Evolutionary conservation across 1,140 invertebrate genomes (phyloP).

Genomic region (Lasioglossum albipes): DNA sequence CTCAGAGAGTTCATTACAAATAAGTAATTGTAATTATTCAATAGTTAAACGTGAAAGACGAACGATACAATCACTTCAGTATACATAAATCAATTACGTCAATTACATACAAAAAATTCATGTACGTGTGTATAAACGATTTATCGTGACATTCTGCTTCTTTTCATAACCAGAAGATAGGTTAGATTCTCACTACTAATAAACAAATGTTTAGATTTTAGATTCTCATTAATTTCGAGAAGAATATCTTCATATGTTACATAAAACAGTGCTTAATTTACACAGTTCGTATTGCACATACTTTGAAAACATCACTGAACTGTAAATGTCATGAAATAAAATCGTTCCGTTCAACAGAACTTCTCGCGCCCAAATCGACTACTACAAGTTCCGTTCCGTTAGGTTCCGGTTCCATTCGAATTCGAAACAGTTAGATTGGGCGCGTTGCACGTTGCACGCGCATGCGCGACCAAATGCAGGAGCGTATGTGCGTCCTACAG

Average conservation of each 20-base stretch:
- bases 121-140: not conserved
- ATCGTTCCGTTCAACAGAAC: no score
- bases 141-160: not conserved
- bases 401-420: no score
- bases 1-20: not conserved
- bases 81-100: not conserved
- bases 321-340: no score
- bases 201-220: not conserved
- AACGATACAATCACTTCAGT: not conserved
- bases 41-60: not conserved
- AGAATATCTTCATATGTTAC: not conserved
- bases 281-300: no score
- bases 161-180: not conserved
- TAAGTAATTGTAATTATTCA: not conserved
- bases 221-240: not conserved
- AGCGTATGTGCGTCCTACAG: no score
- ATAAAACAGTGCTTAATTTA: no score
- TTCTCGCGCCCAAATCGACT: no score
- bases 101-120: not conserved
- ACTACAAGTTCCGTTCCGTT: no score
- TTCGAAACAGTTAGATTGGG: no score
- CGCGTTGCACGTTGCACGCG: no score
- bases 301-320: no score
- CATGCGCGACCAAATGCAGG: no score
- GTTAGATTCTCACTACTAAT: not conserved